Evolutionary conservation across 2,888 invertebrate species (phyloP).

Genomic region (Diarsia rubi): DNA sequence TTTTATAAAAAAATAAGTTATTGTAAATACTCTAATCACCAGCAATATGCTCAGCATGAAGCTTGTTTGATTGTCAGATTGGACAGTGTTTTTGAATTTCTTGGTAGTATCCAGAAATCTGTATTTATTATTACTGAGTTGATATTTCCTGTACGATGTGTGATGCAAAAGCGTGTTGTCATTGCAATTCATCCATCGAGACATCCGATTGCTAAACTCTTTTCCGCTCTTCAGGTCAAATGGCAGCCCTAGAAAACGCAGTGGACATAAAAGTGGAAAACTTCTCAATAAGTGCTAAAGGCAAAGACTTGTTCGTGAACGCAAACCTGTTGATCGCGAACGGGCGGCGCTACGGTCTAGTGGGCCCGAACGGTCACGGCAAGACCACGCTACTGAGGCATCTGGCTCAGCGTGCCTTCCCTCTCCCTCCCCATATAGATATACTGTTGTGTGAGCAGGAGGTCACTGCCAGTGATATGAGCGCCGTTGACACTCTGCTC

Average conservation of each 20-base stretch:
- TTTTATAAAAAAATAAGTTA: background rate
- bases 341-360: constrained; percentile 98
- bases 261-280: constrained; percentile 99
- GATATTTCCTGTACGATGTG: background rate
- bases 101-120: background rate
- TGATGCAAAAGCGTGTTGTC: background rate
- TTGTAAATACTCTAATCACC: background rate
- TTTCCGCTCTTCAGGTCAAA: constrained; percentile 88
- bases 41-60: background rate
- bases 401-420: constrained; percentile 96
- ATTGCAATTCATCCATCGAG: constrained; percentile 3
- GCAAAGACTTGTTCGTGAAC: constrained; percentile 99
- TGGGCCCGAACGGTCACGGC: constrained; percentile 99
- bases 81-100: background rate
- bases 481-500: constrained; percentile 98
- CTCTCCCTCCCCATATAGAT: constrained; percentile 98
- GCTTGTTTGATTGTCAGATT: background rate
- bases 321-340: constrained; percentile 98
- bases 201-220: background rate
- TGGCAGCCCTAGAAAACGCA: constrained; percentile 96
- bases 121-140: background rate
- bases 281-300: constrained; percentile 99
- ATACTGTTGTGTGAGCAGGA: constrained; percentile 99
- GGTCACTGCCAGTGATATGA: constrained; percentile 98
- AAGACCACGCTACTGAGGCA: constrained; percentile 99